Percentiles rank a stretch among this genome's conserved stretches.
phyloP scores from a whole-genome alignment of 1,140 invertebrate species.

The Coenobita brevimanus region DNA sequence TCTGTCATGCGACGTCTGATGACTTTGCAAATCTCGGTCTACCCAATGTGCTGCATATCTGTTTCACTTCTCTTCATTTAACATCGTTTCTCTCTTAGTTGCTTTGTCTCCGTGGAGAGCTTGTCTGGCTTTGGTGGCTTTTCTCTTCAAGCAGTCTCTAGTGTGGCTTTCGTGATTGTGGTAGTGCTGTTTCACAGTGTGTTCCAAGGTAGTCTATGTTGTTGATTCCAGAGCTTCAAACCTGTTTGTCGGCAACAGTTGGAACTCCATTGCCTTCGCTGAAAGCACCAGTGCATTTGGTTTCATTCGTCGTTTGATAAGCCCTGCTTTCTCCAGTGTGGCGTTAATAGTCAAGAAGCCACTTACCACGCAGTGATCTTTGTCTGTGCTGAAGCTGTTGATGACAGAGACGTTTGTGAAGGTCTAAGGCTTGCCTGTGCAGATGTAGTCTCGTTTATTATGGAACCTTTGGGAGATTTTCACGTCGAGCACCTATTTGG shows the following conservation, averaged over 20 bases:
- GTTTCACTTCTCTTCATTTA: background rate
- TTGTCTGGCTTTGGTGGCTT: no score
- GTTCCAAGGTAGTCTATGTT: no score
- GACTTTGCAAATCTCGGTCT: background rate
- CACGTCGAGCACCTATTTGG: background rate
- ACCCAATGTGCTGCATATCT: background rate
- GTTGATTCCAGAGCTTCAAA: no score
- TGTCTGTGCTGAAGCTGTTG: background rate
- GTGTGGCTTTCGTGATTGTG: no score
- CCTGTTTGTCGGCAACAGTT: no score
- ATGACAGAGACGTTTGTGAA: conserved; percentile 8
- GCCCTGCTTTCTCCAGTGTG: background rate
- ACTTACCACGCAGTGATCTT: background rate
- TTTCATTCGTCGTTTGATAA: background rate
- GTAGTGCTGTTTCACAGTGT: no score
- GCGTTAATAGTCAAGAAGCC: background rate
- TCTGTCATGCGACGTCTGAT: no score
- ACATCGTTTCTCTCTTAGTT: background rate
- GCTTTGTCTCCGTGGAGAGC: no score
- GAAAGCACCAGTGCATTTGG: no score
- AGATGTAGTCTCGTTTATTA: background rate
- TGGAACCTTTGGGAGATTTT: background rate
- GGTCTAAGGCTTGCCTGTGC: background rate
- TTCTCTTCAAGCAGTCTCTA: no score
- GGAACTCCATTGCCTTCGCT: background rate